Evolutionary conservation across 2,888 invertebrate species (phyloP).

Genomic region (Eilema caniola): DNA sequence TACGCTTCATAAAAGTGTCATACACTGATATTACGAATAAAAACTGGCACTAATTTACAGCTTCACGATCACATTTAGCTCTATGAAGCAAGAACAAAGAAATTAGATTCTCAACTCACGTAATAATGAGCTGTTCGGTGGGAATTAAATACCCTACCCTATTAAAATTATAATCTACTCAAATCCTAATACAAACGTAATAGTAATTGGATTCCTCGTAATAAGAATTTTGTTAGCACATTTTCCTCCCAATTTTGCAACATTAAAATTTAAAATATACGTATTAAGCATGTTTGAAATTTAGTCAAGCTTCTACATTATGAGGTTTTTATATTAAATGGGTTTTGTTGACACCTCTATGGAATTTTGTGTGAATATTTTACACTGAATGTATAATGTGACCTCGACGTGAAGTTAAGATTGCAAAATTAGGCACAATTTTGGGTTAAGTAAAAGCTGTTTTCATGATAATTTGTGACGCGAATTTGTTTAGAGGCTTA

Average conservation of each 20-base stretch:
- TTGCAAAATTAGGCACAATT: constrained; percentile 45
- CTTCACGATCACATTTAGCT: constrained; percentile 42
- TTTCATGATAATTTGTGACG: constrained; percentile 40
- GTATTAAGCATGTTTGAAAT: neutral
- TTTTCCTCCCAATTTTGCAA: constrained; percentile 24
- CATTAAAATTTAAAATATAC: constrained; percentile 3
- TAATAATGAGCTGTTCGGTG: constrained; percentile 28
- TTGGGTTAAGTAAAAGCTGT: constrained; percentile 39
- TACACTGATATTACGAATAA: constrained; percentile 37
- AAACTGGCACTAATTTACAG: constrained; percentile 44
- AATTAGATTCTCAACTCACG: constrained; percentile 32
- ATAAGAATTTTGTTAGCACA: constrained; percentile 21
- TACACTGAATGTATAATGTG: constrained; percentile 37
- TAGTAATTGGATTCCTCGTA: constrained; percentile 21
- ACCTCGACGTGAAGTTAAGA: constrained; percentile 47
- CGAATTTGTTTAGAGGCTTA: constrained; percentile 36
- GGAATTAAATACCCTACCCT: constrained; percentile 24
- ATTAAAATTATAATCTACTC: constrained; percentile 33
- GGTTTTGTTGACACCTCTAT: constrained; percentile 24
- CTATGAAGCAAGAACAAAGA: constrained; percentile 47
- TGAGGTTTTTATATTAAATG: constrained; percentile 8
- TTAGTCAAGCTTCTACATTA: constrained; percentile 16
- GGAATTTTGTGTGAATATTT: constrained; percentile 42
- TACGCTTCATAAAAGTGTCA: constrained; percentile 30
- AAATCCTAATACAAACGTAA: constrained; percentile 23